phyloP scores from a whole-genome alignment of 2,888 invertebrate species.

The Agriopis aurantiaria region DNA sequence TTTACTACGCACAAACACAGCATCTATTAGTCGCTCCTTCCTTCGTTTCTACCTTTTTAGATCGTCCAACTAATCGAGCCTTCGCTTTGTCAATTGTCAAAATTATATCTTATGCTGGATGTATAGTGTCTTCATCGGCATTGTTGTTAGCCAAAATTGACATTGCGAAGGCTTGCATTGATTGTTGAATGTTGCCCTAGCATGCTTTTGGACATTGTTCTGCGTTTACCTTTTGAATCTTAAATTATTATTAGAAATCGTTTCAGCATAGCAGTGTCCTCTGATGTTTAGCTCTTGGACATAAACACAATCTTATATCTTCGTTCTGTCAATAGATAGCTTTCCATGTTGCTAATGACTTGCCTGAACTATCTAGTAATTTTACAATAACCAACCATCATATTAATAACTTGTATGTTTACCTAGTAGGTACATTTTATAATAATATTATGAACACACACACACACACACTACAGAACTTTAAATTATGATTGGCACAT shows the following conservation, averaged over 20 bases:
- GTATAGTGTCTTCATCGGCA: slow-evolving; percentile 16
- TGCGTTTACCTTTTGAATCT: slow-evolving; percentile 47
- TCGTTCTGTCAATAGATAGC: slow-evolving; percentile 36
- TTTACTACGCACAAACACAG: slow-evolving; percentile 77
- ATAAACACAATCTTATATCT: slow-evolving; percentile 26
- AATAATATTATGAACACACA: slow-evolving; percentile 46
- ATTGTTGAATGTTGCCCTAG: slow-evolving; percentile 69
- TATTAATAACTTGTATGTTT: background rate
- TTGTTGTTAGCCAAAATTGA: slow-evolving; percentile 52
- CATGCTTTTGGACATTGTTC: slow-evolving; percentile 74
- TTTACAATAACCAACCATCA: background rate
- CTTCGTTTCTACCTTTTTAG: slow-evolving; percentile 84
- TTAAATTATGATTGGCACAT: slow-evolving; percentile 58
- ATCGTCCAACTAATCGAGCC: slow-evolving; percentile 82
- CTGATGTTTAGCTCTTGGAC: slow-evolving; percentile 37
- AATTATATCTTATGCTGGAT: slow-evolving; percentile 37
- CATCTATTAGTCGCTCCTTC: slow-evolving; percentile 84
- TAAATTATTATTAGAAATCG: background rate
- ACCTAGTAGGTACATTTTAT: slow-evolving; percentile 8
- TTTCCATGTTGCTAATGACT: slow-evolving; percentile 32
- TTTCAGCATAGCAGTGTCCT: slow-evolving; percentile 38
- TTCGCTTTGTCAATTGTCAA: slow-evolving; percentile 72
- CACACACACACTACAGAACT: slow-evolving; percentile 42
- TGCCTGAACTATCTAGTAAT: slow-evolving; percentile 20
- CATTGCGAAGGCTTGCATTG: slow-evolving; percentile 67